Evolutionary conservation across 92 coral and sea anemone genomes (phyloP).

Genomic region (Zoanthus solanderi): DNA sequence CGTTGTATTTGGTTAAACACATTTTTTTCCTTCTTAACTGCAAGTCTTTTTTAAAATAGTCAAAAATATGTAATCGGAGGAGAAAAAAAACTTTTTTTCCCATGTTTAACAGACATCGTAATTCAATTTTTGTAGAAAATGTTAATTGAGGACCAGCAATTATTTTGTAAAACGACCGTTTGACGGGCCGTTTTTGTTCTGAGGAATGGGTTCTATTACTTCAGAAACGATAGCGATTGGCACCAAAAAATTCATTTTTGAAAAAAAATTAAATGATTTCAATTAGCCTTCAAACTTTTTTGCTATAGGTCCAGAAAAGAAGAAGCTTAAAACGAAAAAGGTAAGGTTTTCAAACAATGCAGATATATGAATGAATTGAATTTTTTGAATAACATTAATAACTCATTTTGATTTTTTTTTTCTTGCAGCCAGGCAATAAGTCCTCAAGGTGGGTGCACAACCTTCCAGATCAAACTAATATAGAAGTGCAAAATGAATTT

Average conservation of each 20-base stretch:
- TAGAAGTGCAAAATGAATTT: too few relatives aligned
- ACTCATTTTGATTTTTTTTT: slow-evolving; percentile 21
- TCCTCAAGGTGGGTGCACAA: background rate
- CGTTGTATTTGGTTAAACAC: background rate
- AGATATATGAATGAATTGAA: background rate
- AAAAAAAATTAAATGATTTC: background rate
- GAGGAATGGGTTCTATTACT: slow-evolving; percentile 36
- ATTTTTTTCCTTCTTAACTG: background rate
- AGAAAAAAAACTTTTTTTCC: background rate
- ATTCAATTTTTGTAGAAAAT: background rate
- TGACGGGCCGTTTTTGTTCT: background rate
- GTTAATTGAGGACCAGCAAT: background rate
- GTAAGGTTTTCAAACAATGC: background rate
- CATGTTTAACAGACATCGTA: background rate
- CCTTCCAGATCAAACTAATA: too few relatives aligned
- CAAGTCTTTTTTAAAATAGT: background rate
- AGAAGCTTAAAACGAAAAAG: slow-evolving; percentile 25
- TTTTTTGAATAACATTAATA: background rate
- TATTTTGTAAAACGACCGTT: background rate
- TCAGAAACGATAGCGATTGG: background rate
- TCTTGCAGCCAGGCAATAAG: slow-evolving; percentile 14
- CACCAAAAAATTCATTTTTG: too few relatives aligned
- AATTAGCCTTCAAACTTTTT: background rate
- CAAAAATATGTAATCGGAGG: background rate
- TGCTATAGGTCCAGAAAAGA: slow-evolving; percentile 32